These are phyloP conservation scores for Drosophila kepulauana DNA, from an alignment of 1,140 invertebrate genomes.

Conservation along the genomic window DNA sequence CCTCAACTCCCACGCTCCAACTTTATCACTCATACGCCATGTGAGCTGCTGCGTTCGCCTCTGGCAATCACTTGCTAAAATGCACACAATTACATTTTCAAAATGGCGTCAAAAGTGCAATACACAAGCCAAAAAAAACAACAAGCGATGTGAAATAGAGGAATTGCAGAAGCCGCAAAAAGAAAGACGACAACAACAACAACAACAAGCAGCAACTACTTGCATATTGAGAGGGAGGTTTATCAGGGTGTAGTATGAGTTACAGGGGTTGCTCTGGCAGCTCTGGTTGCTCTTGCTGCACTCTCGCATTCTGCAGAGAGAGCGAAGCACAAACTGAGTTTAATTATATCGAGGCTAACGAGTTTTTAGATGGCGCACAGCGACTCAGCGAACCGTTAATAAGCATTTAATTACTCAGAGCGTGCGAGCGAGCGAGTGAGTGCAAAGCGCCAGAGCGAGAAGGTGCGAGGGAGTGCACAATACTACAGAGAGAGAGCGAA, in stretches of 20 bases:
- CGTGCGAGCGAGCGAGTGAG: slow-evolving; percentile 31
- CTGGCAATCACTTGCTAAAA: slow-evolving; percentile 56
- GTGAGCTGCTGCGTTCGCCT: slow-evolving; percentile 9
- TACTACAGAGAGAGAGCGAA: slow-evolving; percentile 3
- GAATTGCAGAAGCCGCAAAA: slow-evolving; percentile 49
- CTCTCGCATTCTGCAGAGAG: slow-evolving; percentile 18
- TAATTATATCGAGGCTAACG: slow-evolving; percentile 79
- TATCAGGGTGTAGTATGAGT: slow-evolving; percentile 21
- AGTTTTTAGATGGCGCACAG: slow-evolving; percentile 59
- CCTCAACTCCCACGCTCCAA: neutral
- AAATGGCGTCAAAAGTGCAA: slow-evolving; percentile 76
- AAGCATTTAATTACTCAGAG: slow-evolving; percentile 81
- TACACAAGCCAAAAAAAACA: slow-evolving; percentile 22
- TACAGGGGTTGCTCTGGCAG: slow-evolving; percentile 35
- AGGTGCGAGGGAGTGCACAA: neutral
- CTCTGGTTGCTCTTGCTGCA: slow-evolving; percentile 24
- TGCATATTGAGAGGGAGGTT: slow-evolving; percentile 1
- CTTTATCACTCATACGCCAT: neutral
- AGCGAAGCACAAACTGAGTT: slow-evolving; percentile 59
- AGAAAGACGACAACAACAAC: slow-evolving; percentile 23
- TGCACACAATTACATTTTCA: slow-evolving; percentile 71
- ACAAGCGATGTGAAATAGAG: neutral
- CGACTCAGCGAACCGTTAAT: slow-evolving; percentile 80
- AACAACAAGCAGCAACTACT: neutral
- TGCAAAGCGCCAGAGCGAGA: slow-evolving; percentile 11